phyloP scores from a whole-genome alignment of 92 coral and sea anemone species.

The Epizoanthus fatuus region DNA sequence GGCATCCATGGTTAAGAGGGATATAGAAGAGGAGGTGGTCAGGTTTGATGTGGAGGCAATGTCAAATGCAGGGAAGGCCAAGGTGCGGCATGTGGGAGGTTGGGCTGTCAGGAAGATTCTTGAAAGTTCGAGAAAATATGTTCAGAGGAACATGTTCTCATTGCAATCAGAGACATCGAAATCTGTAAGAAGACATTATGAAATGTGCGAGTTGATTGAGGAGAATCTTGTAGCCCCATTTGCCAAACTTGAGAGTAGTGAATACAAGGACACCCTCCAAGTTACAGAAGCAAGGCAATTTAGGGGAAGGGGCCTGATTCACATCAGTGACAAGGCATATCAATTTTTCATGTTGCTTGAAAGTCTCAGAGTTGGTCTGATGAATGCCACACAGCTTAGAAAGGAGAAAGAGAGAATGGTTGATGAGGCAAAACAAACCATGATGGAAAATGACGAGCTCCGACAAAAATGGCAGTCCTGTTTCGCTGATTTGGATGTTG shows the following conservation, averaged over 20 bases:
- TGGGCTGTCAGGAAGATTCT: constrained; percentile 24
- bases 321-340: constrained; percentile 28
- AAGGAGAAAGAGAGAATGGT: too few relatives aligned
- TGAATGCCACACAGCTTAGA: too few relatives aligned
- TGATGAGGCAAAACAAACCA: too few relatives aligned
- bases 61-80: constrained; percentile 16
- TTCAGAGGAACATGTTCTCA: not conserved
- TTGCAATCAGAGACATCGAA: not conserved
- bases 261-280: constrained; percentile 6
- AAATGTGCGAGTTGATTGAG: constrained; percentile 29
- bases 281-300: constrained; percentile 15
- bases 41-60: constrained; percentile 25
- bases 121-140: constrained; percentile 17
- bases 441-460: too few relatives aligned
- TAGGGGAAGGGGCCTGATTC: constrained; percentile 3
- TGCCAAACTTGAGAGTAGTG: not conserved
- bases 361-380: too few relatives aligned
- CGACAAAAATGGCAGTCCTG: too few relatives aligned
- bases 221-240: constrained; percentile 23
- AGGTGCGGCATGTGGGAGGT: constrained; percentile 1
- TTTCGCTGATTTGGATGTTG: too few relatives aligned
- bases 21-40: not conserved
- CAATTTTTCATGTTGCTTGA: too few relatives aligned
- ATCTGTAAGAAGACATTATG: constrained; percentile 6
- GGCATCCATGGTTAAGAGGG: not conserved